These are phyloP conservation scores for Neoscelio sp. DNA, from an alignment of 2,888 invertebrate genomes.

Conservation along the genomic window DNA sequence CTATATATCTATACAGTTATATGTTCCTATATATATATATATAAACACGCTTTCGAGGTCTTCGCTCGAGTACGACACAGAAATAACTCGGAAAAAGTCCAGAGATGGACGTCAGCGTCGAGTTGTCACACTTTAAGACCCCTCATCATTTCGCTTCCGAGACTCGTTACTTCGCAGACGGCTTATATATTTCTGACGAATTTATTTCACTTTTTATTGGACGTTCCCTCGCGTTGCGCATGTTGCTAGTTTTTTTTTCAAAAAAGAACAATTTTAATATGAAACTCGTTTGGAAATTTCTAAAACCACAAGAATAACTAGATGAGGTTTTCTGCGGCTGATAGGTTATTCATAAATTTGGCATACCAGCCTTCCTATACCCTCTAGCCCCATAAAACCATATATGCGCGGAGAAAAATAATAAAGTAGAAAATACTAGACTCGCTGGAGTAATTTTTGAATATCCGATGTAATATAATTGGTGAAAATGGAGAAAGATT, in stretches of 20 bases:
- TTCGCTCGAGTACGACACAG: constrained; percentile 20
- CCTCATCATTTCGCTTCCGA: constrained; percentile 60
- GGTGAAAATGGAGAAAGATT: too few relatives aligned
- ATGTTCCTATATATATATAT: constrained; percentile 19
- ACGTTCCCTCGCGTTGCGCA: not conserved
- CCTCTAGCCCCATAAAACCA: too few relatives aligned
- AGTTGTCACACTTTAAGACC: constrained; percentile 59
- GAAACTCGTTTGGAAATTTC: not conserved
- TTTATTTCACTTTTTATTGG: constrained; percentile 48
- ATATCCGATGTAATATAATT: too few relatives aligned
- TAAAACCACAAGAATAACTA: too few relatives aligned
- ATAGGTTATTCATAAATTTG: too few relatives aligned
- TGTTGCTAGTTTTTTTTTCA: not conserved
- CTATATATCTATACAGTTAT: constrained; percentile 4
- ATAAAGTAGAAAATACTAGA: too few relatives aligned
- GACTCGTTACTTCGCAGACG: constrained; percentile 46
- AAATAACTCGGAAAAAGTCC: constrained; percentile 69
- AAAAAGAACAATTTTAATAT: constrained; percentile 22
- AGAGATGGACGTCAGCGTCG: constrained; percentile 71
- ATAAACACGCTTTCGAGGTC: constrained; percentile 20
- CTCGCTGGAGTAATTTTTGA: too few relatives aligned
- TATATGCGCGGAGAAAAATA: too few relatives aligned
- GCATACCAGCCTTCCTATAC: too few relatives aligned
- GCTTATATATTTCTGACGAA: constrained; percentile 43
- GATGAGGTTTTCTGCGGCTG: too few relatives aligned